phyloP scores from a whole-genome alignment of 2,113 vertebrate species.

The Callocephalon fimbriatum region DNA sequence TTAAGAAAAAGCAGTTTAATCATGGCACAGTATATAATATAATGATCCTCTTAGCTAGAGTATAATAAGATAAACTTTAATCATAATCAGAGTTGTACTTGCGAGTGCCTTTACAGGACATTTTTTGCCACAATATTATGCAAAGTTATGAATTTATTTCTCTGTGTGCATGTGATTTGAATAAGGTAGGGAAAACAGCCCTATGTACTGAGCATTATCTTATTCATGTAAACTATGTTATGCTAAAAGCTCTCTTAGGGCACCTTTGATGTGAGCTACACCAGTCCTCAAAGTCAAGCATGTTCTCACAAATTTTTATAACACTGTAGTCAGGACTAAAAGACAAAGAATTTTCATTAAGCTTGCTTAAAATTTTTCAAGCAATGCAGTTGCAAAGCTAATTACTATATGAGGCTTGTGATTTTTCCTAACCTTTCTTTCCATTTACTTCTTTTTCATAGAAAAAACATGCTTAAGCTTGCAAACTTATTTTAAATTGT shows the following conservation, averaged over 20 bases:
- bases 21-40: slow-evolving; percentile 5
- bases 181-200: not conserved
- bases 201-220: not conserved
- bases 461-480: not conserved
- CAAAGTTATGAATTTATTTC: slow-evolving; percentile 37
- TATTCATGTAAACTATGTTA: not conserved
- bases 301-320: not conserved
- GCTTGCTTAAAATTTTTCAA: not conserved
- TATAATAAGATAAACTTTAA: slow-evolving; percentile 57
- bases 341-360: not conserved
- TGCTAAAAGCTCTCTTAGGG: not conserved
- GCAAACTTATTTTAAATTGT: not conserved
- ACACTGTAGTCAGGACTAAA: not conserved
- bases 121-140: slow-evolving; percentile 54
- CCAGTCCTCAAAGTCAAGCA: not conserved
- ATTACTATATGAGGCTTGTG: not conserved
- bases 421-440: not conserved
- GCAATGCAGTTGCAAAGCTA: not conserved
- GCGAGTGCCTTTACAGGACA: not conserved
- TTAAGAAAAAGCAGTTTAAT: not conserved
- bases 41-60: slow-evolving; percentile 38
- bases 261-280: not conserved
- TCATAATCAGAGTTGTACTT: slow-evolving; percentile 37
- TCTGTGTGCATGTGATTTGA: not conserved
- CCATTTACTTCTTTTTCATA: not conserved